Conservation (phyloP, 2,797 vertebrate species). For the Mycteria americana region DNA sequence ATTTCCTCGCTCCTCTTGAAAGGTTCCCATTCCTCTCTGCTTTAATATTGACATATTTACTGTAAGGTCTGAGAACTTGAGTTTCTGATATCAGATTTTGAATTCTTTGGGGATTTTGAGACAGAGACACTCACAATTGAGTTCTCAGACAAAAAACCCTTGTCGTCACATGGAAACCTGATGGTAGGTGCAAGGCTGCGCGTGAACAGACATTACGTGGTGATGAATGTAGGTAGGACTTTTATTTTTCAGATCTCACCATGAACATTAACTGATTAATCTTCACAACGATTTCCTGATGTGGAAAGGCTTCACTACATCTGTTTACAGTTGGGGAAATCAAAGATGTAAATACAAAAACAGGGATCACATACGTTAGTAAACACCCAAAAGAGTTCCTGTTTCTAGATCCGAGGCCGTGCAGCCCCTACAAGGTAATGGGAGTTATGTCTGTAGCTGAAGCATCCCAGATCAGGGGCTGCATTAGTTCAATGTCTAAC, state of each 20-base stretch:
- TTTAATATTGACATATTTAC: not conserved
- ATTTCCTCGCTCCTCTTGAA: not conserved
- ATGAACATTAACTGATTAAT: not conserved
- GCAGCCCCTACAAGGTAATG: fast-evolving
- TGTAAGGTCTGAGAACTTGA: not conserved
- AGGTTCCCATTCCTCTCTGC: not conserved
- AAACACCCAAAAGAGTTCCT: not conserved
- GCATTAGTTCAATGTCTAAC: not conserved
- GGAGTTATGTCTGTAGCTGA: not conserved
- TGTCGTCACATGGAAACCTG: not conserved
- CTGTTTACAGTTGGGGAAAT: not conserved
- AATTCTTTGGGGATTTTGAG: not conserved
- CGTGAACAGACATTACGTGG: not conserved
- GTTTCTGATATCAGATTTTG: not conserved
- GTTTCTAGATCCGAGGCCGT: fast-evolving
- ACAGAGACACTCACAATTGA: too few species aligned
- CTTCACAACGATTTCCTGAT: not conserved
- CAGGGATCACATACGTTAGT: not conserved
- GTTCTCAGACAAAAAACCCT: not conserved
- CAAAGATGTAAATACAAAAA: not conserved
- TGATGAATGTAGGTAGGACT: not conserved
- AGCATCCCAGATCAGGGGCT: not conserved
- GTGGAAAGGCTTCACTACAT: not conserved
- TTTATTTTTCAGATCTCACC: not conserved
- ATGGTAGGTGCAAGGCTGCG: not conserved